Base-by-base conservation (phyloP, 2,888 invertebrate species). In the Plemyria rubiginata region DNA sequence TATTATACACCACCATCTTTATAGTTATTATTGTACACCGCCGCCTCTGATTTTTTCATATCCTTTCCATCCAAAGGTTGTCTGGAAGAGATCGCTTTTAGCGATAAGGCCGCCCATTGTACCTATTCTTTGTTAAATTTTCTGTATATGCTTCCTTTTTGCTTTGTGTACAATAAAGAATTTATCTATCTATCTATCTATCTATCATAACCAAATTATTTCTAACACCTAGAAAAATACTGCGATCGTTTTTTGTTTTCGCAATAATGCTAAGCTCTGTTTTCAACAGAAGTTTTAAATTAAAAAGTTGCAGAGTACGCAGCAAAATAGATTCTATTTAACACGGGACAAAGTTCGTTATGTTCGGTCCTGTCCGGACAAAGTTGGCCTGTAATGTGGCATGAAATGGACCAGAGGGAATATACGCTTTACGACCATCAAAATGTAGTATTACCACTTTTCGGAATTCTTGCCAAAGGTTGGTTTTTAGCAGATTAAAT, bases 291-390 rank as follows among this genome's bases (percentile, higher is more conserved):
- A 74, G 65, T 74, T 76, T 65, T 57, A 69, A 75, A 77, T 80
- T 75, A 77, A 80, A 80, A 82, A 79, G 79, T 81, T 79, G 11
- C 36, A 52, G 59, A 60, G 71, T 72, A 60, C 59, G 66, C 60
- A 62, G 65, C 64, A 67, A 76, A 77, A 79, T 75, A 67, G 78
- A 75, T 79, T 8, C 68, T 76, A 74, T 78, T 80, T 79, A 74
- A 72, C 67, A 58, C 54, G 72, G 69, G 73, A 70, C 71, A 67
- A 81, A 81, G 78, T 80, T 81, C 65, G 66, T 38, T 70, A 60
- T 65, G 67, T 64, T 61, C 60, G 56, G 60, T 57, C 54, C 51
- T 70, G 65, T 52, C 51, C 69, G 65, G 64, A 65, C 64, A 59
- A 73, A 75, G 67, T 73, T 75, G 43, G 63, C 62, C 54, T 63